Conservation (phyloP, 2,113 vertebrate genomes). For the Ictalurus punctatus region DNA sequence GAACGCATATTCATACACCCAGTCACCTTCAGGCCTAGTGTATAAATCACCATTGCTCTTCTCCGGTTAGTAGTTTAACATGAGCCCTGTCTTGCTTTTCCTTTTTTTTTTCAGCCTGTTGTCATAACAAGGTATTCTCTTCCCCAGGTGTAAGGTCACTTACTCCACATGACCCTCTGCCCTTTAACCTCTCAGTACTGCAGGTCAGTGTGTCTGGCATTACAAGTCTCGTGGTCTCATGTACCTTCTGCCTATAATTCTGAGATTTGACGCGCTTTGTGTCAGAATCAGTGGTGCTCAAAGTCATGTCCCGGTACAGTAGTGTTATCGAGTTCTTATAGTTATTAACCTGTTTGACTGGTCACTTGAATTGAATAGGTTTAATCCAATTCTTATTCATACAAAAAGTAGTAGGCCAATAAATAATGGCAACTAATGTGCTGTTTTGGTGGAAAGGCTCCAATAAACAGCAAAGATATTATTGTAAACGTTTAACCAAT, state of each 20-base stretch:
- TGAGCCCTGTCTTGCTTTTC: background rate
- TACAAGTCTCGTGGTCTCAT: background rate
- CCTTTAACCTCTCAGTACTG: constrained; percentile 37
- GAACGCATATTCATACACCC: background rate
- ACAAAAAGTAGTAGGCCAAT: background rate
- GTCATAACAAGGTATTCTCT: constrained; percentile 34
- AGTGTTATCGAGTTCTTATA: background rate
- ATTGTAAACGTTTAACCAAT: background rate
- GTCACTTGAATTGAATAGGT: background rate
- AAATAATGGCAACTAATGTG: background rate
- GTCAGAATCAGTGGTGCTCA: background rate
- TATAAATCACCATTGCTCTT: constrained; percentile 27
- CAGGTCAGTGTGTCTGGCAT: constrained; percentile 21
- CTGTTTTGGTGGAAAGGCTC: background rate
- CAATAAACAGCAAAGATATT: background rate
- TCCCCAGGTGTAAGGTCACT: constrained; percentile 39
- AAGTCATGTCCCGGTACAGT: background rate
- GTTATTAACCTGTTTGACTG: background rate
- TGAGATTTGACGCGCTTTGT: background rate
- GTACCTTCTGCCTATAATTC: background rate
- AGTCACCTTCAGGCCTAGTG: constrained; percentile 16
- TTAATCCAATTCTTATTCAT: background rate
- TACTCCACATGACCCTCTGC: constrained; percentile 30
- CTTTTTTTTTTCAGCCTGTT: constrained; percentile 45
- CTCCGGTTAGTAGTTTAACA: background rate